Percentiles rank a stretch among this genome's conserved stretches.
Evolutionary conservation across 1,140 invertebrate genomes (phyloP).

Genomic region (Scaptomyza montana): DNA sequence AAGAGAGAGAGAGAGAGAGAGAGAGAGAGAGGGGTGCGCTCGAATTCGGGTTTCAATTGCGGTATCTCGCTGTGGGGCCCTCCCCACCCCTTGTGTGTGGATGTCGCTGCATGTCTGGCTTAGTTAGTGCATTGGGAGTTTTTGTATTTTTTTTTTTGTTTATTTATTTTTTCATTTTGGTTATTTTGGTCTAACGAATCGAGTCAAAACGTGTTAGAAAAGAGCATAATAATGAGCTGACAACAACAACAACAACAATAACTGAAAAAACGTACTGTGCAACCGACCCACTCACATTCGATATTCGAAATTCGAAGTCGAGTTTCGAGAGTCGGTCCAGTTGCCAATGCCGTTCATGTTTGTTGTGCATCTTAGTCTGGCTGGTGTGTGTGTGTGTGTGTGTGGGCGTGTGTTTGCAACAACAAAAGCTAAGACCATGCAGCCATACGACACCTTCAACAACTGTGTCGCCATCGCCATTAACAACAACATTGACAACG

Average conservation of each 20-base stretch:
- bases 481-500: background rate
- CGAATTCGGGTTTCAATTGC: slow-evolving; percentile 21
- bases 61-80: slow-evolving; percentile 36
- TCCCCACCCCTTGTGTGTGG: background rate
- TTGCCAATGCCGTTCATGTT: slow-evolving; percentile 22
- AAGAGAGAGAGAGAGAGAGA: background rate
- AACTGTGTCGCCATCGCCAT: slow-evolving; percentile 23
- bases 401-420: slow-evolving; percentile 33
- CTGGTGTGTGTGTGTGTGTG: slow-evolving; percentile 28
- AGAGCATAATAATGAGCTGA: slow-evolving; percentile 66
- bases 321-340: slow-evolving; percentile 37
- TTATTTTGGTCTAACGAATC: slow-evolving; percentile 45
- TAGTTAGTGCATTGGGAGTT: slow-evolving; percentile 52
- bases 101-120: slow-evolving; percentile 29
- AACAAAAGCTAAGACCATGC: slow-evolving; percentile 28
- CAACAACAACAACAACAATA: slow-evolving; percentile 18
- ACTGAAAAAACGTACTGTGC: slow-evolving; percentile 2
- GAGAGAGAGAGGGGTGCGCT: background rate
- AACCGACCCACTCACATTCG: slow-evolving; percentile 33
- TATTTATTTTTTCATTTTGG: too few relatives aligned
- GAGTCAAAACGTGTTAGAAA: slow-evolving; percentile 69
- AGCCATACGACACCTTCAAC: slow-evolving; percentile 68
- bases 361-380: slow-evolving; percentile 21
- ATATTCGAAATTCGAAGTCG: slow-evolving; percentile 2
- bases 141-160: too few relatives aligned